A percentile compares a stretch with the other conserved stretches of the same genome.
These are phyloP conservation scores for Cirrhinus molitorella DNA, from an alignment of 2,797 vertebrate genomes.

Conservation along the genomic window DNA sequence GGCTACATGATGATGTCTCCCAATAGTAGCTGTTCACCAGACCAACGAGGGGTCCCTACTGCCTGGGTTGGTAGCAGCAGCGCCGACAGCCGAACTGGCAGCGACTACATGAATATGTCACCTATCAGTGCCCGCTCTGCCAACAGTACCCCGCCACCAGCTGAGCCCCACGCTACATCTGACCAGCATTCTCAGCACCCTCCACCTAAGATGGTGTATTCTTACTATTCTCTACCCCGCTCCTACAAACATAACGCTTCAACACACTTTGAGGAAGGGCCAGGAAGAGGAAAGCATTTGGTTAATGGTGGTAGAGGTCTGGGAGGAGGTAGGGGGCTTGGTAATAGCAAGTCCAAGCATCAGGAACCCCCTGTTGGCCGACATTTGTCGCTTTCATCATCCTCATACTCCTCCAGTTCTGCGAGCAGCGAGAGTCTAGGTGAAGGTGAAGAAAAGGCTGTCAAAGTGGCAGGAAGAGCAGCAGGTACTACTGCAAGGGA, in stretches of 20 bases:
- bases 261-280: conserved; percentile 75
- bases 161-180: conserved; percentile 60
- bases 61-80: conserved; percentile 76
- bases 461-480: conserved; percentile 39
- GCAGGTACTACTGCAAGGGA: conserved; percentile 68
- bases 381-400: conserved; percentile 76
- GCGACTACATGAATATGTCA: conserved; percentile 89
- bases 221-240: conserved; percentile 80
- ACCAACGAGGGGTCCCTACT: conserved; percentile 73
- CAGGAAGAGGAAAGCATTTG: conserved; percentile 69
- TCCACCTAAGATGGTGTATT: conserved; percentile 81
- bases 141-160: conserved; percentile 74
- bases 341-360: conserved; percentile 56
- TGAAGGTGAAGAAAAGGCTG: conserved; percentile 74
- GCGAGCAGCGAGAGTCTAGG: conserved; percentile 86
- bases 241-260: conserved; percentile 80
- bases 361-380: conserved; percentile 72
- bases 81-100: conserved; percentile 75
- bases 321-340: conserved; percentile 57
- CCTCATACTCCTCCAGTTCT: conserved; percentile 83
- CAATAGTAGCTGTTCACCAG: conserved; percentile 81
- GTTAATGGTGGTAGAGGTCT: conserved; percentile 66
- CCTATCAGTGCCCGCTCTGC: conserved; percentile 79
- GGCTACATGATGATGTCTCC: conserved; percentile 88
- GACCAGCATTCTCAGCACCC: conserved; percentile 72